Evolutionary conservation across 2,888 invertebrate species (phyloP).

Genomic region (Aleiodes leptofemur): DNA sequence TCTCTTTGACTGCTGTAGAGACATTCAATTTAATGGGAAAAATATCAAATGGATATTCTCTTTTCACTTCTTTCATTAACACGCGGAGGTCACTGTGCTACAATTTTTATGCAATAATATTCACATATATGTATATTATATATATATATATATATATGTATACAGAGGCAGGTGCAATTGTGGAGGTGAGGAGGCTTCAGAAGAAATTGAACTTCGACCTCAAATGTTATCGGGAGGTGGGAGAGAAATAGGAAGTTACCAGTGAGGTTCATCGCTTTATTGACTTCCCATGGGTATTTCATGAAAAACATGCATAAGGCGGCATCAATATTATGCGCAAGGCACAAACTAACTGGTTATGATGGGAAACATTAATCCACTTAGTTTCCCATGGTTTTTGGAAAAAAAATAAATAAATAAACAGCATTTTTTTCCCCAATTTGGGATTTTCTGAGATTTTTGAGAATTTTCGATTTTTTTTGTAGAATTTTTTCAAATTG

Average conservation of each 20-base stretch:
- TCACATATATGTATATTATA: no score
- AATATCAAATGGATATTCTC: not conserved
- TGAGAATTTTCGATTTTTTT: no score
- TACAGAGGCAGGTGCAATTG: not conserved
- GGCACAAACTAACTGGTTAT: conserved; percentile 60
- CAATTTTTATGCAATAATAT: no score
- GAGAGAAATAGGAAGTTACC: conserved; percentile 9
- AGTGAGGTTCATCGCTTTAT: conserved; percentile 5
- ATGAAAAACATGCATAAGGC: conserved; percentile 28
- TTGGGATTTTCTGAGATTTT: no score
- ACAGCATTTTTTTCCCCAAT: not conserved
- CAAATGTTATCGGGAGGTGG: conserved; percentile 11
- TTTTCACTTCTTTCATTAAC: no score
- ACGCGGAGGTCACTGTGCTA: no score
- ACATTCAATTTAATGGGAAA: conserved; percentile 9
- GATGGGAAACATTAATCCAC: conserved; percentile 62
- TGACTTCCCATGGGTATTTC: conserved; percentile 24
- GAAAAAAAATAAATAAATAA: no score
- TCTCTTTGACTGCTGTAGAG: not conserved
- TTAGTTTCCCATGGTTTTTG: conserved; percentile 42
- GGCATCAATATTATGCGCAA: conserved; percentile 25
- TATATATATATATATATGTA: no score
- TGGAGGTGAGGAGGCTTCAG: not conserved
- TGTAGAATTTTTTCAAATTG: no score
- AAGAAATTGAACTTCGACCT: conserved; percentile 22